Conservation (phyloP, 1,140 invertebrate species). For the Eriocheir sinensis region DNA sequence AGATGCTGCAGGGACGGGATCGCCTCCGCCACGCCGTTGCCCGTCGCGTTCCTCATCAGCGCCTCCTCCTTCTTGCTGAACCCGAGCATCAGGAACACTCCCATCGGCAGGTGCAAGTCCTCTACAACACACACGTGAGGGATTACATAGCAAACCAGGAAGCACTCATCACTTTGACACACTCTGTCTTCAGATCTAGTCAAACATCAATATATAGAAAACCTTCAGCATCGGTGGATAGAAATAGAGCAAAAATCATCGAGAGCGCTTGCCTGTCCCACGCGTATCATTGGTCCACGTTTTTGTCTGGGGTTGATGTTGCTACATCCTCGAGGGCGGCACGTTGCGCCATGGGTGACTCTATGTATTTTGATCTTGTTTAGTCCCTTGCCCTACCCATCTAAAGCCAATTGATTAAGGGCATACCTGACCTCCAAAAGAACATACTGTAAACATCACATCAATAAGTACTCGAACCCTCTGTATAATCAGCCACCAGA, state of each 20-base stretch:
- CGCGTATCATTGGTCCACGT: neutral
- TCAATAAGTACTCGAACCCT: too few relatives aligned
- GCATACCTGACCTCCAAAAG: too few relatives aligned
- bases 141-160: neutral
- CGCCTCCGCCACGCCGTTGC: slow-evolving; percentile 40
- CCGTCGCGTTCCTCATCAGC: slow-evolving; percentile 61
- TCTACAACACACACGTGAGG: slow-evolving; percentile 26
- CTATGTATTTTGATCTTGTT: too few relatives aligned
- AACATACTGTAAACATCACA: too few relatives aligned
- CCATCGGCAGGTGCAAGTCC: slow-evolving; percentile 57
- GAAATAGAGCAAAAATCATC: neutral
- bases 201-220: neutral
- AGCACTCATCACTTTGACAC: neutral
- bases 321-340: too few relatives aligned
- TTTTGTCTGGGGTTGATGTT: too few relatives aligned
- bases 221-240: neutral
- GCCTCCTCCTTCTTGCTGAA: slow-evolving; percentile 66
- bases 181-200: neutral
- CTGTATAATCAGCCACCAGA: too few relatives aligned
- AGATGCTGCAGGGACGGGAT: slow-evolving; percentile 30
- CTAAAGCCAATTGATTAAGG: too few relatives aligned
- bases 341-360: too few relatives aligned
- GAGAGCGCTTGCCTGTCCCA: neutral
- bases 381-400: too few relatives aligned
- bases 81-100: slow-evolving; percentile 67